Evolutionary conservation across 2,888 invertebrate genomes (phyloP), one percentile per base, ranked within the genome.

Genomic region (Ophioninae sp.): DNA sequence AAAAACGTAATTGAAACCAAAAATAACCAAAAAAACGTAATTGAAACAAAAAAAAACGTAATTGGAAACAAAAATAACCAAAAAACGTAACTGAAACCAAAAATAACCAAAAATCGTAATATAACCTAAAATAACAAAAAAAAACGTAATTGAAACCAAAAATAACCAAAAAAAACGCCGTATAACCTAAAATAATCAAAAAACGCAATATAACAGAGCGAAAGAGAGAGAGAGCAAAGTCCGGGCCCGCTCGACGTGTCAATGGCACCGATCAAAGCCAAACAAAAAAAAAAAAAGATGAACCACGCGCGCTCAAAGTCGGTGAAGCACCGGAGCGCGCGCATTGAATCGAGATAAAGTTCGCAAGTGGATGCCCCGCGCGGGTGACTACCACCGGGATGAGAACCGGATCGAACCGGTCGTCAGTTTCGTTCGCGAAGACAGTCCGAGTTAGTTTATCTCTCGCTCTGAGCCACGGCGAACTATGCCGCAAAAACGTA

Each of bases 391-490:
- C 41, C 37, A 77, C 22, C n/a, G 41, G 67, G 10, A 44, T 73
- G 75, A 81, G 51, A 83, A 81, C 83, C 78, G 81, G 81, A 83
- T 83, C 17, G 17, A 83, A 78, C 83, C 81, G 81, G 80, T 59
- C n/a, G 73, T 80, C 79, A 79, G 20, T 79, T 81, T 69, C 67
- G n/a, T 22, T 63, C n/a, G 78, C 23, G 37, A 17, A 17, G 51
- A 41, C 9, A 51, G 51, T 30, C 30, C 30, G 30, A 30, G 51
- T 17, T 6, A 3, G 13, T 17, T 13, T 17, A 10, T 44, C 10
- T 30, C 51, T 23, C 44, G 44, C 13, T 13, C n/a, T 59, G 44
- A 3, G 59, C n/a, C 30, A 1, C 30, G 30, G 69, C 72, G 77
- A 51, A 75, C 69, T 73, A 9, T 37, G 71, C 30, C 30, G 30